A percentile compares a stretch with the other conserved stretches of the same genome.
These are phyloP conservation scores for Pica pica DNA, from an alignment of 2,113 vertebrate genomes.

Conservation along the genomic window DNA sequence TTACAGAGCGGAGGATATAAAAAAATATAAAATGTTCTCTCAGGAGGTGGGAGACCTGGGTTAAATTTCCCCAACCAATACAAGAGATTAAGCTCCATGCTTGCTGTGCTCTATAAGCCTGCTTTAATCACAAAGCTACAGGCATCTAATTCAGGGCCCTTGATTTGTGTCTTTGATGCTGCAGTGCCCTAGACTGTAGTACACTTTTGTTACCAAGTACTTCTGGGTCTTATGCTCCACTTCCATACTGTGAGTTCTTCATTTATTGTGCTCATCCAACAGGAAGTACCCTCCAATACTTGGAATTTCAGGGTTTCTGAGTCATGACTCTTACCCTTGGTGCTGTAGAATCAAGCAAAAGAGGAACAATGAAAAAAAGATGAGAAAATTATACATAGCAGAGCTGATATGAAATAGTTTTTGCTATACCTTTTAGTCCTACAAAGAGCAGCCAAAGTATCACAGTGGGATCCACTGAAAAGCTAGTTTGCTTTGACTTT, in stretches of 20 bases:
- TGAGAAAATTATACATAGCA: background rate
- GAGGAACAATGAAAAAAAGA: background rate
- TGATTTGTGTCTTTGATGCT: background rate
- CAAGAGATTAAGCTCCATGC: background rate
- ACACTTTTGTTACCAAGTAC: background rate
- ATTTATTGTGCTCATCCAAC: background rate
- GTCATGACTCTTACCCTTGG: background rate
- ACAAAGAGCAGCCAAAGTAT: background rate
- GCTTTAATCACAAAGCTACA: background rate
- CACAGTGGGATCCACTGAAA: background rate
- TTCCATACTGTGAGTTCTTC: background rate
- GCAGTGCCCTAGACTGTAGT: background rate
- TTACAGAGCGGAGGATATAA: background rate
- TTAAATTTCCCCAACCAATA: background rate
- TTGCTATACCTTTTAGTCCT: background rate
- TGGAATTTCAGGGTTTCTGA: background rate
- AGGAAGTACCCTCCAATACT: background rate
- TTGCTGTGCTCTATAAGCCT: background rate
- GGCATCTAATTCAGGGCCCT: background rate
- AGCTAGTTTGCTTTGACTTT: background rate
- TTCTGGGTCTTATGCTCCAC: background rate
- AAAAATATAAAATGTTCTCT: background rate
- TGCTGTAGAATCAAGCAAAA: background rate
- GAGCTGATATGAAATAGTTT: background rate
- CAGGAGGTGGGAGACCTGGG: background rate